Conservation (phyloP, 2,888 invertebrate species). For the Drosophila mimica region DNA sequence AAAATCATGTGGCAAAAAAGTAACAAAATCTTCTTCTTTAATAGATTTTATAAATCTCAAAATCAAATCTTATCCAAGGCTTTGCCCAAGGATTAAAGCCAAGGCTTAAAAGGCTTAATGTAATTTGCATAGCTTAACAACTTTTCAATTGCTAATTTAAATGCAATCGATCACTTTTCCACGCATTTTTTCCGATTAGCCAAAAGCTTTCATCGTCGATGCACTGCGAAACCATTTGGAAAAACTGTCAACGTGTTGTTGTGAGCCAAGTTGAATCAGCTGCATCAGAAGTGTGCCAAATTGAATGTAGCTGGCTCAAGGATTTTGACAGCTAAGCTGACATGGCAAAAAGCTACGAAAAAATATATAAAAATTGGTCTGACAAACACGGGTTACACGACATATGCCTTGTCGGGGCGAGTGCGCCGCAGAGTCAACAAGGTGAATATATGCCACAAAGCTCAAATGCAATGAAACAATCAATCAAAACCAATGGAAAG, state of each 20-base stretch:
- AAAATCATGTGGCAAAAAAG: background rate
- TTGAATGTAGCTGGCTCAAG: slow-evolving; percentile 42
- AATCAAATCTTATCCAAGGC: background rate
- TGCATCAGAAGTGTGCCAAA: slow-evolving; percentile 54
- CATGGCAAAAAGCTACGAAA: slow-evolving; percentile 34
- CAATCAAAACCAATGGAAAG: slow-evolving; percentile 72
- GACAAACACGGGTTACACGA: slow-evolving; percentile 43
- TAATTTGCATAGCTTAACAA: background rate
- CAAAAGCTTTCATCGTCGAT: slow-evolving; percentile 41
- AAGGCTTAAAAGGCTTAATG: background rate
- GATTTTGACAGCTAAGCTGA: slow-evolving; percentile 62
- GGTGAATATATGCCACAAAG: slow-evolving; percentile 73
- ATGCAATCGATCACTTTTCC: slow-evolving; percentile 26
- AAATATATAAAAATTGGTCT: slow-evolving; percentile 8
- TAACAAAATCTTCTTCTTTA: too few relatives aligned
- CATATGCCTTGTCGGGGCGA: slow-evolving; percentile 54
- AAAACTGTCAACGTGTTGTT: slow-evolving; percentile 63
- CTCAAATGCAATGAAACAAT: slow-evolving; percentile 78
- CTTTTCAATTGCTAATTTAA: slow-evolving; percentile 16
- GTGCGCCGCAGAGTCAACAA: slow-evolving; percentile 43
- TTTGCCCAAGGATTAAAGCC: background rate
- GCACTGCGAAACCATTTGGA: slow-evolving; percentile 22
- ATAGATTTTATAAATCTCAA: too few relatives aligned
- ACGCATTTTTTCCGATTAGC: slow-evolving; percentile 37
- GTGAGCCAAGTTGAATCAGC: slow-evolving; percentile 57